Evolutionary conservation across 2,113 vertebrate genomes (phyloP).

Genomic region (Rousettus leschenaultii): DNA sequence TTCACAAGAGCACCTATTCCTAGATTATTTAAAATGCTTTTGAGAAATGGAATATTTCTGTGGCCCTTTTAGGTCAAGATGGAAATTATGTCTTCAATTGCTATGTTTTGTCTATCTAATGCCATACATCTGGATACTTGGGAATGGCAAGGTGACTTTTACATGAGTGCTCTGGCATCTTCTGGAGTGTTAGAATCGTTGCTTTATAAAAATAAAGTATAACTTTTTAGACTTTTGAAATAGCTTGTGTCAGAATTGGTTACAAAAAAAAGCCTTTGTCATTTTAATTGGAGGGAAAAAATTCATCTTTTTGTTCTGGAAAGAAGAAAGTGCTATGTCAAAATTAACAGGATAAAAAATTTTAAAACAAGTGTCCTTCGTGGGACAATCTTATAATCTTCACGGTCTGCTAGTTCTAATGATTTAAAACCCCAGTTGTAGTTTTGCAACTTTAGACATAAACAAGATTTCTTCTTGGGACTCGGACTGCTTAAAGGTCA

Average conservation of each 20-base stretch:
- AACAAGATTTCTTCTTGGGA: not conserved
- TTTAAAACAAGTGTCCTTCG: not conserved
- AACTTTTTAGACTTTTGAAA: not conserved
- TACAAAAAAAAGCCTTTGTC: not conserved
- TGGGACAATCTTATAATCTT: not conserved
- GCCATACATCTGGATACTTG: not conserved
- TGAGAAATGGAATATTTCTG: not conserved
- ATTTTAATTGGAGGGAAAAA: not conserved
- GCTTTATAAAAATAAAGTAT: not conserved
- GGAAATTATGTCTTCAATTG: not conserved
- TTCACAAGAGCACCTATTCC: not conserved
- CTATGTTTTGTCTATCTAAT: slow-evolving; percentile 1
- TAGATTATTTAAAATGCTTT: slow-evolving; percentile 37
- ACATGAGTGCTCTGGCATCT: not conserved
- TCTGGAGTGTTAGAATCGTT: not conserved
- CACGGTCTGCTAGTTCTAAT: not conserved
- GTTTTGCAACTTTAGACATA: not conserved
- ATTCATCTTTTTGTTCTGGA: not conserved
- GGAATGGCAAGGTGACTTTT: not conserved
- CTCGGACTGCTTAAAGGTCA: not conserved
- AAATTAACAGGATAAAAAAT: not conserved
- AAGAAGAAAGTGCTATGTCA: not conserved
- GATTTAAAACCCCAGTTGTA: not conserved
- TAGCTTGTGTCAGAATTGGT: not conserved
- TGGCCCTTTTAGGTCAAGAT: not conserved